Conservation (phyloP, 2,113 vertebrate species). For the Boulengeromyrus knoepffleri region DNA sequence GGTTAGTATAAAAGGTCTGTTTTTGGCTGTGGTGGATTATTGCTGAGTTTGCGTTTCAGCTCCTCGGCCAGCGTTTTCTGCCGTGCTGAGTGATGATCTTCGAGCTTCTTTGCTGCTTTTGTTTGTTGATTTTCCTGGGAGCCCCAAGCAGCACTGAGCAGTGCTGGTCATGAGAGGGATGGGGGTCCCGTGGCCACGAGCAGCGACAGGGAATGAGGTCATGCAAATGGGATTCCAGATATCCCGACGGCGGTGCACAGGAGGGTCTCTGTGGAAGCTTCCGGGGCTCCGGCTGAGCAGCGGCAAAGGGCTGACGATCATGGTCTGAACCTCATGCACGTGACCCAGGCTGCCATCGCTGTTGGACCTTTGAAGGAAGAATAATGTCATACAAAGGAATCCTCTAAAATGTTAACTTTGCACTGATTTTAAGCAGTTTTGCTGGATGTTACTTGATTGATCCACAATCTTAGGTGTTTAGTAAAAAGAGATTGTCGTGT, state of each 20-base stretch:
- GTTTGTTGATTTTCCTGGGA: not conserved
- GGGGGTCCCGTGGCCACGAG: not conserved
- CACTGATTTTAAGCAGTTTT: not conserved
- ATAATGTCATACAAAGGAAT: not conserved
- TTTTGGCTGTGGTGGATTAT: not conserved
- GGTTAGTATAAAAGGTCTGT: not conserved
- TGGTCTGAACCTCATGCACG: not conserved
- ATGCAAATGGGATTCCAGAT: slow-evolving; percentile 35
- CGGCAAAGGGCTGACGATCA: not conserved
- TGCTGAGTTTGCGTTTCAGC: not conserved
- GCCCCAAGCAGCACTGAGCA: not conserved
- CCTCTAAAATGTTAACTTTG: not conserved
- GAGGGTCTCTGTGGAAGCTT: not conserved
- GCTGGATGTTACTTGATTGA: not conserved
- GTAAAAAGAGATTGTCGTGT: not conserved
- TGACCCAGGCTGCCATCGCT: not conserved
- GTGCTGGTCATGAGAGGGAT: not conserved
- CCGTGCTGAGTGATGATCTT: not conserved
- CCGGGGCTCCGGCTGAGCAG: too few relatives aligned
- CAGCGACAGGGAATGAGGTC: slow-evolving; percentile 16
- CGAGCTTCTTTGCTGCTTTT: not conserved
- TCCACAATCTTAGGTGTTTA: not conserved
- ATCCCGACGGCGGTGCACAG: slow-evolving; percentile 30
- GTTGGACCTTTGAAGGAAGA: not conserved
- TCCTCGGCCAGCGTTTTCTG: not conserved